A percentile compares a stretch with the other conserved stretches of the same genome.
These are phyloP conservation scores for Sicus ferrugineus DNA, from an alignment of 2,888 invertebrate genomes.

Conservation along the genomic window DNA sequence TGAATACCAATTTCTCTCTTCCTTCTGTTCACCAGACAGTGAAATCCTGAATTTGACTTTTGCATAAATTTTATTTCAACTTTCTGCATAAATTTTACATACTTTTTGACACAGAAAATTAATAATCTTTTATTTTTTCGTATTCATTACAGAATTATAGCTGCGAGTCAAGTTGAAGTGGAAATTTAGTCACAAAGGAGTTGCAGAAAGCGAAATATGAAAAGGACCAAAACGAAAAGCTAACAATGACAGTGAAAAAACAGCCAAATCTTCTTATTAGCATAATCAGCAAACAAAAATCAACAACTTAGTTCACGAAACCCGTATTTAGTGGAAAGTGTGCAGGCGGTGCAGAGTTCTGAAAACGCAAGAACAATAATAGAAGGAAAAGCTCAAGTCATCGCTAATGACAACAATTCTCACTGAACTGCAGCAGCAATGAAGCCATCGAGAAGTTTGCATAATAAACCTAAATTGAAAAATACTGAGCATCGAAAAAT, in stretches of 20 bases:
- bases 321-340: neutral
- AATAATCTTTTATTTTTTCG: neutral
- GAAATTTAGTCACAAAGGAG: neutral
- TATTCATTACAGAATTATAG: constrained; percentile 19
- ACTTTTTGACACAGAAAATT: constrained; percentile 4
- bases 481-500: constrained; percentile 31
- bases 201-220: neutral
- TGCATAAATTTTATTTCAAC: neutral
- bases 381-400: neutral
- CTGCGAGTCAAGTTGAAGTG: constrained; percentile 11
- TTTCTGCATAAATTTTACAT: neutral
- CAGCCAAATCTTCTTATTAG: constrained; percentile 27
- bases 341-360: neutral
- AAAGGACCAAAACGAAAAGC: neutral
- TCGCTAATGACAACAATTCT: constrained; percentile 50
- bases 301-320: constrained; percentile 39
- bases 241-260: neutral
- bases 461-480: constrained; percentile 42
- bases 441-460: constrained; percentile 42
- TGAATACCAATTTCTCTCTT: too few species aligned
- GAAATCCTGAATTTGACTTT: too few species aligned
- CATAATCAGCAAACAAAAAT: constrained; percentile 38
- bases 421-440: constrained; percentile 51
- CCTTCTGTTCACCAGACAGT: too few species aligned
- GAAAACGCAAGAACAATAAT: neutral